Base-by-base conservation (phyloP, 2,113 vertebrate genomes). In the Loxodonta africana region DNA sequence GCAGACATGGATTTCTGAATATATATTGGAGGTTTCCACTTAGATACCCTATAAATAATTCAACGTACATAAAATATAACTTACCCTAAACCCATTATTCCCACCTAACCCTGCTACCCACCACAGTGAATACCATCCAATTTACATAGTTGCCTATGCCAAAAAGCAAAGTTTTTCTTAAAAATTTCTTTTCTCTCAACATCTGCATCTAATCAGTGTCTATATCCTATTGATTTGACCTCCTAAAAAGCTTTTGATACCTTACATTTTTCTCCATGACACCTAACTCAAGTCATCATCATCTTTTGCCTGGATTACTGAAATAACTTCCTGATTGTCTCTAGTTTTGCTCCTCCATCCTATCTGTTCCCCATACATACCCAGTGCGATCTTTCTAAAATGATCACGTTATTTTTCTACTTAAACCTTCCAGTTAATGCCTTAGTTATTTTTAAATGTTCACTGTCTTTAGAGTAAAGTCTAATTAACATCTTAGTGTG, bases 391-490 rank as follows among this genome's bases (percentile, higher is more conserved):
- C 37, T 88, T 84, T 81, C 71, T 93, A 20, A 60, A 88, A 69
- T 48, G 53, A 89, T 53, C 17, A 14, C 73, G 53, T 37, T 86
- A 12, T 28, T 73, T 76, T 93, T 65, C 76, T 86, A 17, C 57
- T 46, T 62, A 80, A 88, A 71, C 57, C 25, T 91, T 93, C 46
- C n/a, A 28, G 25, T 83, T 87, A 80, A 73, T 18, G 63, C 28
- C 48, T 62, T 11, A 65, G 37, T 92, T 84, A 88, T 86, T 93
- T 76, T 73, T 60, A 86, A 92, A 69, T 94, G 53, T 6, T 91
- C 26, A 51, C 71, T 92, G 57, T 86, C 89, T 26, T 94, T 95
- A 21, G 41, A 92, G 88, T 90, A 51, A 84, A 95, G 60, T 86
- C 21, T 67, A 81, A 15, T 86, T 74, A 63, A 28, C 48, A 48